Evolutionary conservation across 2,797 vertebrate genomes (phyloP), one percentile per base, ranked within the genome.

Genomic region (Selene dorsalis): DNA sequence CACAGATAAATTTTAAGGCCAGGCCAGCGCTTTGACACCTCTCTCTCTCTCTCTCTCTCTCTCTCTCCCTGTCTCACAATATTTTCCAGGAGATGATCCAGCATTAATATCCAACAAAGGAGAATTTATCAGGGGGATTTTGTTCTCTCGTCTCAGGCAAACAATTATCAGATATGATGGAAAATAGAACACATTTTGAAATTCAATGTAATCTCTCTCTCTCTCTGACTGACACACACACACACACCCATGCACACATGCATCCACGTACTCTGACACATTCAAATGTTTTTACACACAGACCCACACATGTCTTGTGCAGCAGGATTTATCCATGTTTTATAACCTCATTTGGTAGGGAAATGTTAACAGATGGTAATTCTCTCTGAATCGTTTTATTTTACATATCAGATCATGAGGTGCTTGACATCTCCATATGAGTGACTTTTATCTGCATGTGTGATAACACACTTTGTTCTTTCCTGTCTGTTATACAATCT

Each of bases 61-160:
- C 28, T 43, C 8, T 67, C 10, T 48, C 28, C 41, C 45, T 72
- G 69, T 62, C 84, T 65, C 77, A 82, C 75, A 80, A 59, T 85
- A 73, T 87, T 93, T 93, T 92, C 91, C 87, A 91, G 85, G 79
- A 90, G 88, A 92, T 88, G 82, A 91, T 93, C 91, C 92, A 91
- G 82, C 83, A 87, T 87, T 91, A 88, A 89, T 86, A 86, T 83
- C 84, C 74, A 84, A 88, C 90, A 92, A 90, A 85, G 43, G 83
- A 77, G 65, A 89, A 89, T 86, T 84, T 82, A 91, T 88, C 73
- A 78, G 69, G 80, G 70, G 73, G 78, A 69, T 86, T 79, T 86
- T 83, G 69, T 78, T 86, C 81, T 89, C 73, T 80, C 56, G 70
- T 91, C 75, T 89, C 69, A 87, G 73, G 73, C 75, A 88, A 87